Evolutionary conservation across 30 jellyfish, hydroid and myxozoan species (phyloP), one percentile per base, ranked within the genome.

Genomic region (Aurelia sp.): DNA sequence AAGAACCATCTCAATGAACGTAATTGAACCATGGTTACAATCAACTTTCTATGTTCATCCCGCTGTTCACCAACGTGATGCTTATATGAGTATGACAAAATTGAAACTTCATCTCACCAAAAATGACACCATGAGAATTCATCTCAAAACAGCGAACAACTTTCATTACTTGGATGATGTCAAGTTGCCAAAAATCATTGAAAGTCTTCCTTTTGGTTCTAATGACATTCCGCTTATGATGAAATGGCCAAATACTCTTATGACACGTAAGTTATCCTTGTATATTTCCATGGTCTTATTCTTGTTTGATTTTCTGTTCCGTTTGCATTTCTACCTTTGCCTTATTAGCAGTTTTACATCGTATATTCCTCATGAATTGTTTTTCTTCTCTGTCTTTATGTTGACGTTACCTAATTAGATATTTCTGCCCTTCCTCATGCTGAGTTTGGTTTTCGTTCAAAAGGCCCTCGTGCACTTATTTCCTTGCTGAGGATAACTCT

Each of bases 191-290:
- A 27, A 27, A 17, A 35, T 59, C 16, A 16, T 76, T 23, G 78
- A 61, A 51, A 63, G 90, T 19, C 48, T 87, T 55, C 96, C 96
- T 13, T 59, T 35, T 11, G 90, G 90, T 59, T 55, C 96, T 17
- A 62, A 41, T 7, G 78, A 70, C 44, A 66, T 78, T n/a, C 89
- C 88, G 1, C 11, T 87, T 75, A 11, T 71, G 33, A 41, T 40
- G 61, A 87, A 87, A 60, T 47, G 78, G 53, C 47, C 78, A 18
- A 41, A 3, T 19, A 19, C 22, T 2, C 69, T 76, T 6, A 19
- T 41, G 15, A 71, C 40, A 23, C 87, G 96, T 87, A 66, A 74
- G 95, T 74, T 7, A 31, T 48, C 47, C 13, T 30, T 13, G 20
- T 30, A n/a, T n/a, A n/a, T n/a, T n/a, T 27, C 2, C 33, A 27